Base-by-base conservation (phyloP, 2,113 vertebrate species). In the Ceyx margarethae region DNA sequence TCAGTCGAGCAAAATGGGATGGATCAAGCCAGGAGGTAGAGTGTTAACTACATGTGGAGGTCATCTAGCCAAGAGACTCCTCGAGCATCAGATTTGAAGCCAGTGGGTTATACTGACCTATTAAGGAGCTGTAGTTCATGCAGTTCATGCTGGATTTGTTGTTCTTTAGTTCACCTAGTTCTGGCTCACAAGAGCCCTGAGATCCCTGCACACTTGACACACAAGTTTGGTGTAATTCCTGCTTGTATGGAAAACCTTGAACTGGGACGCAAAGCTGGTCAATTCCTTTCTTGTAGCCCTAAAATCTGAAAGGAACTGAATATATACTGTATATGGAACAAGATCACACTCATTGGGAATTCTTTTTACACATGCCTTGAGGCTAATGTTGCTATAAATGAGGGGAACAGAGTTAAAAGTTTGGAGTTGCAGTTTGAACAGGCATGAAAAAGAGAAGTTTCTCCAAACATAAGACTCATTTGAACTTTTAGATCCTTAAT, bases 1-100 rank as follows among this genome's bases (percentile, higher is more conserved):
- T 99, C 97, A 99, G 98, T 98, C 98, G 99, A 95, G 99, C 99
- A 29, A 98, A 98, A 96, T 99, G 99, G 99, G 98, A 99, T 91
- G 99, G 99, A 96, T 98, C 97, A 8, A 97, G 97, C 78, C 99
- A 99, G 96, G 98, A 99, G 99, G 99, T 99, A 97, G 96, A 91
- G 79, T 53, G 21, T 65, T 84, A 57, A n/a, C 20, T 54, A 1
- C 7, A 9, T 65, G 45, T 48, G 56, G 75, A 66, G 64, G n/a
- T 89, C 35, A 5, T 6, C 40, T 85, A 46, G 40, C 29, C 54
- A 35, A 69, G 46, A 45, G n/a, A 19, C 25, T 85, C 13, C 15
- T 5, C 53, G 51, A 42, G 23, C 26, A 37, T 64, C 51, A 67
- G 20, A 64, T 85, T n/a, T 51, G 56, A 83, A 91, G 56, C 31